These are phyloP conservation scores for Seriola rivoliana DNA, from an alignment of 2,113 vertebrate species.

Conservation along the genomic window DNA sequence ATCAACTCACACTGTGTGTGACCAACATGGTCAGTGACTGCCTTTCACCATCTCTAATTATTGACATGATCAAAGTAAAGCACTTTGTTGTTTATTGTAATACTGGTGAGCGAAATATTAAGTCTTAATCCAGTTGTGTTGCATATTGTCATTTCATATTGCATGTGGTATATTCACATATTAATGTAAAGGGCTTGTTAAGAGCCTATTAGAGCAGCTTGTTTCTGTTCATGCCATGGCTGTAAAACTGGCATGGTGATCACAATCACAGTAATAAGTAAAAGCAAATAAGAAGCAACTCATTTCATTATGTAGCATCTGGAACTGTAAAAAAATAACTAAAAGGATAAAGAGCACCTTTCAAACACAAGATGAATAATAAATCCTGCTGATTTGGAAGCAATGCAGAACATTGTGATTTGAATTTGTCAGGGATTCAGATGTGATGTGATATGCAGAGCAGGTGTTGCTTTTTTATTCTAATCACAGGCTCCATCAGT, in stretches of 20 bases:
- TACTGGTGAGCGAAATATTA: background rate
- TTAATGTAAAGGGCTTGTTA: background rate
- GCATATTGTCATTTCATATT: background rate
- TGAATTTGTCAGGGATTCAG: background rate
- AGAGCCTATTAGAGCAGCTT: background rate
- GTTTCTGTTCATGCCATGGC: background rate
- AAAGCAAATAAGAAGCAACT: background rate
- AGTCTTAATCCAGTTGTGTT: background rate
- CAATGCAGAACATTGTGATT: background rate
- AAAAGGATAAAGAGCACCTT: background rate
- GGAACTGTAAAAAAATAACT: background rate
- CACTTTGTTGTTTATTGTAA: background rate
- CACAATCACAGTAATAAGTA: background rate
- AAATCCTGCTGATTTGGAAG: background rate
- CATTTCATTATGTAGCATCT: background rate
- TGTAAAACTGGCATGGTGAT: background rate
- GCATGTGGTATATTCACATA: background rate
- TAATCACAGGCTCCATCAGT: background rate
- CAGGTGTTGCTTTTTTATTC: background rate
- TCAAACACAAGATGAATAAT: background rate
- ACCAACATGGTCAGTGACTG: constrained; percentile 26
- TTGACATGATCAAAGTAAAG: constrained; percentile 11
- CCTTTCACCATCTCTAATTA: constrained; percentile 26
- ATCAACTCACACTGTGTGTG: constrained; percentile 38
- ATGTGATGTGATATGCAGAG: background rate